Base-by-base conservation (phyloP, 2,113 vertebrate genomes). In the Centropristis striata region DNA sequence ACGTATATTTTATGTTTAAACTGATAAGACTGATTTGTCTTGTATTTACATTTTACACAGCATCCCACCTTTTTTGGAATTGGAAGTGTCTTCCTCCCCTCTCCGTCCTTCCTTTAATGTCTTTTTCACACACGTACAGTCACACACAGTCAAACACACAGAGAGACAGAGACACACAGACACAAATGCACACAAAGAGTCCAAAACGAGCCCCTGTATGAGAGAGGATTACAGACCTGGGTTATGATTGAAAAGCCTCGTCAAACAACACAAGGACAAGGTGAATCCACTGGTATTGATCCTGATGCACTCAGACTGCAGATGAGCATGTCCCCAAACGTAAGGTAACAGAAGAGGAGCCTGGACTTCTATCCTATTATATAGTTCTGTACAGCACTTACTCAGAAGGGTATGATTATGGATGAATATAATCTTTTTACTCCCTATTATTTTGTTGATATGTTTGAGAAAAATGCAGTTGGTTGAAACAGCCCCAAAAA, bases 201-300 rank as follows among this genome's bases (percentile, higher is more conserved):
- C 44, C 12, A 25, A 44, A 32, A 32, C 3, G 23, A 36, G 9
- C 13, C 55, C 36, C 11, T 25, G 32, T 37, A 46, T 25, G 41
- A 53, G 28, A 66, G 36, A 63, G 28, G 42, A 28, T 57, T 61
- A 54, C 14, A 64, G 51, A 42, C n/a, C 14, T 44, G 21, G 13
- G 12, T 69, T 60, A 71, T 64, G 60, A 71, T 49, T 41, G 50
- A 82, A 65, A 69, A 80, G n/a, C 23, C 14, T 49, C 14, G 32
- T 78, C 36, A 53, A 81, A 70, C 64, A 75, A 20, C n/a, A 28
- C 27, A 59, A 67, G 60, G 61, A 37, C 23, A 28, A 69, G 64
- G 49, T 60, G 58, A 66, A 84, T 85, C 15, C 0, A 28, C 32
- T 70, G 2, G 9, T 65, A 71, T 51, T 60, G 75, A 81, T 86